phyloP scores from a whole-genome alignment of 2,797 vertebrate species.

The Sphaeramia orbicularis region DNA sequence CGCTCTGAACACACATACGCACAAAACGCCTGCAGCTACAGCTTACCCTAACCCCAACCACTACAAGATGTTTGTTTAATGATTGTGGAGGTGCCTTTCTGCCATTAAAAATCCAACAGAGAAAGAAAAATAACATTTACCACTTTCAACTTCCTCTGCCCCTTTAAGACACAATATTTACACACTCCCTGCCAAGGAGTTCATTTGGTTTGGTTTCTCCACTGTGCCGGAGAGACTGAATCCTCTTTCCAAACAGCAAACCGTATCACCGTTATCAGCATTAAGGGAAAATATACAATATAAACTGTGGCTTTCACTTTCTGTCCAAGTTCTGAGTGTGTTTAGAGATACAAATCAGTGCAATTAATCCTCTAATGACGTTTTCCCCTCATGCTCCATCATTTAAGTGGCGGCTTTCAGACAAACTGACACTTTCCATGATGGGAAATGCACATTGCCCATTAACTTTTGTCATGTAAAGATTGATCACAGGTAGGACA shows the following conservation, averaged over 20 bases:
- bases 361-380: conserved; percentile 51
- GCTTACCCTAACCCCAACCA: conserved; percentile 45
- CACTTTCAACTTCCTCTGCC: conserved; percentile 72
- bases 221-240: conserved; percentile 31
- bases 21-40: conserved; percentile 25
- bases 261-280: conserved; percentile 58
- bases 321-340: conserved; percentile 43
- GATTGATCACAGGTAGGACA: conserved; percentile 21
- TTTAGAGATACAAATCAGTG: conserved; percentile 57
- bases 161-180: conserved; percentile 68
- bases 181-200: conserved; percentile 46
- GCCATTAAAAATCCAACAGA: conserved; percentile 62
- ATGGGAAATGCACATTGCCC: conserved; percentile 32
- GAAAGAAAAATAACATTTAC: conserved; percentile 75
- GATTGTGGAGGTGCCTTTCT: conserved; percentile 66
- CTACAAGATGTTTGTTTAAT: conserved; percentile 74
- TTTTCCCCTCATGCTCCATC: conserved; percentile 23
- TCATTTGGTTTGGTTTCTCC: conserved; percentile 42
- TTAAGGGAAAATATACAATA: conserved; percentile 64
- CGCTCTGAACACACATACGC: conserved; percentile 19
- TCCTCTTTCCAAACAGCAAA: conserved; percentile 59
- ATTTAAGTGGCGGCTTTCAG: conserved; percentile 29
- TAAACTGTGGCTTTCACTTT: conserved; percentile 47
- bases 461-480: conserved; percentile 30
- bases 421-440: conserved; percentile 35